Evolutionary conservation across 2,888 invertebrate genomes (phyloP).

Genomic region (Phyto melanocephala): DNA sequence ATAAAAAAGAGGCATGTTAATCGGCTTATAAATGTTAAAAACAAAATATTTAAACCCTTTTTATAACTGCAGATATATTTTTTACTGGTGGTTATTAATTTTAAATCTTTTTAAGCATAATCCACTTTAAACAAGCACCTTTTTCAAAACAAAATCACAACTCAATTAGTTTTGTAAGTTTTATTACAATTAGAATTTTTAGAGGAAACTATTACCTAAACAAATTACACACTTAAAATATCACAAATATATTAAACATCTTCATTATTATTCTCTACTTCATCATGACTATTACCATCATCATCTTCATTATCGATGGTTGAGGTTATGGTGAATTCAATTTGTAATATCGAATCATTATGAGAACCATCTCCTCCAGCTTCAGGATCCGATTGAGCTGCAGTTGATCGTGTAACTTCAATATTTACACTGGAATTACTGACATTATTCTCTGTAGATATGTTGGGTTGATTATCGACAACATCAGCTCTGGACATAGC

Average conservation of each 20-base stretch:
- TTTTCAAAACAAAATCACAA: slow-evolving; percentile 2
- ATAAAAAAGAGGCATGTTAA: slow-evolving; percentile 28
- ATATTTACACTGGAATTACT: background rate
- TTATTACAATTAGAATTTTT: slow-evolving; percentile 5
- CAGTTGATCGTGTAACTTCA: background rate
- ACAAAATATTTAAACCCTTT: slow-evolving; percentile 36
- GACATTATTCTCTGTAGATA: background rate
- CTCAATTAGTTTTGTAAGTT: slow-evolving; percentile 27
- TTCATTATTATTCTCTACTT: background rate
- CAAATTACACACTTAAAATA: background rate
- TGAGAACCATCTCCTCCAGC: slow-evolving; percentile 64
- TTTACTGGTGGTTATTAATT: slow-evolving; percentile 14
- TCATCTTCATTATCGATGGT: slow-evolving; percentile 13
- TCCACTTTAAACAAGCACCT: slow-evolving; percentile 36
- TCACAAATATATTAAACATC: background rate
- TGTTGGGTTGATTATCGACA: background rate
- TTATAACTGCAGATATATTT: background rate
- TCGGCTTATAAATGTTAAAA: slow-evolving; percentile 55
- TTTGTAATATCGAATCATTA: slow-evolving; percentile 50
- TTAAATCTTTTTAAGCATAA: slow-evolving; percentile 23
- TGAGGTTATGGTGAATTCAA: slow-evolving; percentile 44
- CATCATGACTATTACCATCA: background rate
- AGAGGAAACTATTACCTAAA: background rate
- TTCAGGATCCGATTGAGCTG: slow-evolving; percentile 29
- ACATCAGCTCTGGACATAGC: background rate